These are phyloP conservation scores for Odocoileus hemionus DNA, from an alignment of 2,113 vertebrate species.

Conservation along the genomic window DNA sequence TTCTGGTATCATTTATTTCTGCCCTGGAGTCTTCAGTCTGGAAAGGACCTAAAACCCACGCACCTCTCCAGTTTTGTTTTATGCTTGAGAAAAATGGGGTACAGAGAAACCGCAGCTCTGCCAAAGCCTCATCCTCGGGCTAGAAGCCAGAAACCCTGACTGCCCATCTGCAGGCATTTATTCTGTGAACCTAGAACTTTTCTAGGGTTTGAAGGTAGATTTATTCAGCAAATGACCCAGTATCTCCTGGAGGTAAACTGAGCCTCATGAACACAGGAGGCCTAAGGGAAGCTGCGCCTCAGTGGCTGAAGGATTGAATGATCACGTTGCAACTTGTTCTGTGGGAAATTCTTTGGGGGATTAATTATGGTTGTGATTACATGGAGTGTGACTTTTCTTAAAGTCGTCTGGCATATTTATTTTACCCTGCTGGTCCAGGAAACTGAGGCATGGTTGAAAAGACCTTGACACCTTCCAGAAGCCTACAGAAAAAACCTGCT, in stretches of 20 bases:
- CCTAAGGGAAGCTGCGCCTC: constrained; percentile 6
- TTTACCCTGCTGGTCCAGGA: not conserved
- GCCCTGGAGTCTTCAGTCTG: not conserved
- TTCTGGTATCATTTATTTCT: constrained; percentile 13
- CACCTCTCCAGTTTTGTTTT: not conserved
- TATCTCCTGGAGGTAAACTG: constrained; percentile 7
- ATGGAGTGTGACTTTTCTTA: not conserved
- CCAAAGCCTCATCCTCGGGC: not conserved
- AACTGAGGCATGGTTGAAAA: constrained; percentile 4
- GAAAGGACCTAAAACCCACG: not conserved
- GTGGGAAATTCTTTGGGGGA: constrained; percentile 43
- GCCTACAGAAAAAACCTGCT: not conserved
- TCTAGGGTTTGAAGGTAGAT: not conserved
- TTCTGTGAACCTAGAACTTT: not conserved
- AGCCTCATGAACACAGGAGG: not conserved
- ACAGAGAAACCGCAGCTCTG: not conserved
- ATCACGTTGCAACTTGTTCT: constrained; percentile 52
- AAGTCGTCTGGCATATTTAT: constrained; percentile 3
- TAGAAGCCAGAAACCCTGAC: not conserved
- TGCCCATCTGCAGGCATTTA: not conserved
- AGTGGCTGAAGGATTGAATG: constrained; percentile 30
- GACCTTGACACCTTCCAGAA: constrained; percentile 4
- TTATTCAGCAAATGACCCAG: constrained; percentile 24
- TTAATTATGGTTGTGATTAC: constrained; percentile 58
- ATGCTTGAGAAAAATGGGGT: not conserved